Evolutionary conservation across 1,140 invertebrate species (phyloP).

Genomic region (Sinella curviseta): DNA sequence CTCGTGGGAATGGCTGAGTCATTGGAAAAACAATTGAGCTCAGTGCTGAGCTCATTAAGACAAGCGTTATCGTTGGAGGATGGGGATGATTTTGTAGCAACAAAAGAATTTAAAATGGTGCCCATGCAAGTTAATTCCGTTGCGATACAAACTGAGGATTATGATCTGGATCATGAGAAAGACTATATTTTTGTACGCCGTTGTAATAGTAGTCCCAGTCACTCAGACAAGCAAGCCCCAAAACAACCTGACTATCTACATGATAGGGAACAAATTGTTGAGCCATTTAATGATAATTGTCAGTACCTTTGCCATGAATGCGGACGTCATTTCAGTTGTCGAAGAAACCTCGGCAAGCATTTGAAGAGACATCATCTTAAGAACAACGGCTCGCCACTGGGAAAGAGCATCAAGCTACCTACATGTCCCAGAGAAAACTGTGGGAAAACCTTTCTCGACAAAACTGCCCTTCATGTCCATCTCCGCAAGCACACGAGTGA

Average conservation of each 20-base stretch:
- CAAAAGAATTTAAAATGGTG: not conserved
- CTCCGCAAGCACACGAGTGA: not conserved
- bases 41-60: conserved; percentile 12
- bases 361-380: not conserved
- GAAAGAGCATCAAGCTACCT: not conserved
- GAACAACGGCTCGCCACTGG: too few relatives aligned
- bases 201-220: not conserved
- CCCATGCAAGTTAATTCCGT: not conserved
- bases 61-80: not conserved
- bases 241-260: too few relatives aligned
- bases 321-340: not conserved
- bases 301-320: not conserved
- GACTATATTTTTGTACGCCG: not conserved
- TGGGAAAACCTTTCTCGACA: not conserved
- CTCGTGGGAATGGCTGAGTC: conserved; percentile 30
- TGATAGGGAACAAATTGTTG: not conserved
- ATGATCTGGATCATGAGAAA: not conserved
- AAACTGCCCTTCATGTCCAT: not conserved
- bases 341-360: conserved; percentile 1
- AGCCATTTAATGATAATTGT: not conserved
- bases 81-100: not conserved
- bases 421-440: not conserved
- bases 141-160: not conserved
- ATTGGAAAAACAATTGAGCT: conserved; percentile 39
- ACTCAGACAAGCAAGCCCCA: not conserved